Evolutionary conservation across 2,888 invertebrate genomes (phyloP), one percentile per base, ranked within the genome.

Genomic region (Byasa hedistus): DNA sequence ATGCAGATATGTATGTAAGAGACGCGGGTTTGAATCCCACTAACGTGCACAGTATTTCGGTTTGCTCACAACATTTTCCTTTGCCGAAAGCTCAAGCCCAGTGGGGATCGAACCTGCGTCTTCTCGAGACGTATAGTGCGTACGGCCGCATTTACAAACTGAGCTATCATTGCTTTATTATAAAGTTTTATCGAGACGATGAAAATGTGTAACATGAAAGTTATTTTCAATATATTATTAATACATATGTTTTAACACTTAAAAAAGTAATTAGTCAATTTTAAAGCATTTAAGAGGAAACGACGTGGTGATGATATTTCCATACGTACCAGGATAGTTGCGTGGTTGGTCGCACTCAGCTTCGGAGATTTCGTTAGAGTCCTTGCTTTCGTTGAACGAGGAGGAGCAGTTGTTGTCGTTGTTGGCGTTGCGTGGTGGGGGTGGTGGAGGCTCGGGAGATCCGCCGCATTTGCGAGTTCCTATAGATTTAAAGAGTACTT

Each of bases 311-410:
- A 39, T 39, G 27, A 17, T 21, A 21, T 51, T 32, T 39, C 23
- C n/a, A 64, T 68, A 78, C 85, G 68, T 93, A 97, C 97, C 97
- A 83, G 96, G 96, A 83, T 96, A 96, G 87, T 95, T 96, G 79
- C 96, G 95, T 69, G 94, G 95, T 89, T 96, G 96, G 92, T 97
- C 97, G 86, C 97, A 97, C 87, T 97, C 97, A 76, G 97, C 97
- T 89, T 97, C 97, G 82, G 97, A 97, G 89, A 97, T 96, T 91
- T 97, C 97, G 92, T 97, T 97, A 89, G 97, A 97, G 87, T 97
- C 97, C 93, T 97, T 97, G 84, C 97, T 97, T 87, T 97, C 97
- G 90, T 98, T 97, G 91, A 97, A 97, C 57, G 94, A 94, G 76
- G 96, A 95, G 79, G 95, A 95, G 83, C 93, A 96, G 91, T 96